Base-by-base conservation (phyloP, 2,888 invertebrate species). In the Pinctada fucata region DNA sequence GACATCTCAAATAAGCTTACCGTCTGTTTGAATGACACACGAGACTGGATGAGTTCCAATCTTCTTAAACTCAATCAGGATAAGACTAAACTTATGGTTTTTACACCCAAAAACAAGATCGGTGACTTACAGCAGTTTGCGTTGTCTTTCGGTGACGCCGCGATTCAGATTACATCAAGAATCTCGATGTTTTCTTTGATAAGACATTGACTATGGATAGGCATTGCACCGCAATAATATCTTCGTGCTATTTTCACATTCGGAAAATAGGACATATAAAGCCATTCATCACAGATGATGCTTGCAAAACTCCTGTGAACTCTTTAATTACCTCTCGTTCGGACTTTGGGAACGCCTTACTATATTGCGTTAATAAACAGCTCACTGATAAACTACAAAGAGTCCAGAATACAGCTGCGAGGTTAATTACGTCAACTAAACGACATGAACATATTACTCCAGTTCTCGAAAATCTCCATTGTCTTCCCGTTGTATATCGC, bases 401-500 rank as follows among this genome's bases (percentile, higher is more conserved):
- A 13, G 72, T 72, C 3, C 31, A 31, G 31, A 31, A 31, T 31
- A 31, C 31, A 31, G 31, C 31, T 31, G 31, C 31, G 31, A 31
- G 63, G 47, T 64, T 72, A 51, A 5, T 10, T 64, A 16, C 45
- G 58, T 10, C 72, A 31, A 31, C 31, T 31, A 31, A 31, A 31
- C 31, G 31, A 31, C 31, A 31, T 31, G 31, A 31, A 31, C 64
- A 45, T n/a, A 31, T 31, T 31, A 31, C 31, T 31, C 31, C 31
- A 31, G 1, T 31, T 31, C 31, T 31, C 31, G 31, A n/a, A 13
- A 52, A 64, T 10, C 72, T 72, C 3, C 72, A 64, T 31, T 74
- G 50, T 65, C 66, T 74, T 49, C 74, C 65, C 51, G 50, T 69
- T 3, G 51, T 3, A 49, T 49, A 50, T 69, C 45, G 67, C 49